These are phyloP conservation scores for Tragulus kanchil DNA, from an alignment of 2,113 vertebrate species.

Conservation along the genomic window DNA sequence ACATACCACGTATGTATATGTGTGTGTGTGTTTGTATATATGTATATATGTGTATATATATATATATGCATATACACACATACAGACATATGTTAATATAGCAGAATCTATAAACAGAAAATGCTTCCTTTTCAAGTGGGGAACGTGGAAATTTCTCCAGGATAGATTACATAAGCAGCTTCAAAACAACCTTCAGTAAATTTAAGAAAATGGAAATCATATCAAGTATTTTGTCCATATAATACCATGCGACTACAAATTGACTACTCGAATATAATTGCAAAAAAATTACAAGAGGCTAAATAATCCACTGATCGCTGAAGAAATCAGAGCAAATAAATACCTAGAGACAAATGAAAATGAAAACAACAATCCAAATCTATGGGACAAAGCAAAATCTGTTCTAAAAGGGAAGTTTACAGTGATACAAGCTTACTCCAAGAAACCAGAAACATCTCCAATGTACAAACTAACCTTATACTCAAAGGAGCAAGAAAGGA, in stretches of 20 bases:
- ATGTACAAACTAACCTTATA: background rate
- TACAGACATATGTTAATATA: no score
- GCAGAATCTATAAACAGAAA: background rate
- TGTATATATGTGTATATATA: no score
- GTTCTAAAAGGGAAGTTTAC: background rate
- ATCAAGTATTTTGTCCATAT: fast-evolving
- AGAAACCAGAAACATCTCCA: background rate
- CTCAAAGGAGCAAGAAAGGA: background rate
- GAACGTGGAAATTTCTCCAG: background rate
- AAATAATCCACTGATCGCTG: background rate
- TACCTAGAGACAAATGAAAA: background rate
- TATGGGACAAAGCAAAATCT: background rate
- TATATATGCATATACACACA: no score
- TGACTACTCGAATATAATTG: background rate
- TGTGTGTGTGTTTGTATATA: no score
- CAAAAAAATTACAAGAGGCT: background rate
- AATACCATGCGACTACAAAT: background rate
- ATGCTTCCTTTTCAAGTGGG: background rate
- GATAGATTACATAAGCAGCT: background rate
- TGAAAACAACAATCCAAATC: background rate
- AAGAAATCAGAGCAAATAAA: background rate
- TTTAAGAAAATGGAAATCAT: background rate
- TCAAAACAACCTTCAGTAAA: background rate
- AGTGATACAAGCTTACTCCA: background rate
- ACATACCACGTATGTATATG: no score